A percentile compares a stretch with the other conserved stretches of the same genome.
Evolutionary conservation across 2,888 invertebrate species (phyloP).

Genomic region (Lasioglossum lativentre): DNA sequence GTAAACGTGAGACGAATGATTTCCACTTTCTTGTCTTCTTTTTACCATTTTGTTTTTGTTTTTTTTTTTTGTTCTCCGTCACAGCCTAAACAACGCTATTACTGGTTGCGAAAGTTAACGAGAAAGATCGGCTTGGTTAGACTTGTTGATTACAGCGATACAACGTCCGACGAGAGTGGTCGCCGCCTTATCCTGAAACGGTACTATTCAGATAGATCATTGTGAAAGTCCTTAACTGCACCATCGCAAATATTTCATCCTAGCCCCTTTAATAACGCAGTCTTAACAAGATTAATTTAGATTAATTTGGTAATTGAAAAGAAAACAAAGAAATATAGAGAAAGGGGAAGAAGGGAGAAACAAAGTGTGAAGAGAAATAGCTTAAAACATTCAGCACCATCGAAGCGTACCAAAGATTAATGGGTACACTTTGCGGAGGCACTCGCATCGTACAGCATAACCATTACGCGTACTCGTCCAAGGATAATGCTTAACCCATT

Average conservation of each 20-base stretch:
- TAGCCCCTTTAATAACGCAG: constrained; percentile 45
- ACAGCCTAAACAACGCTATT: constrained; percentile 52
- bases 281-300: constrained; percentile 41
- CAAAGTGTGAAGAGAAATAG: constrained; percentile 4
- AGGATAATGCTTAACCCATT: not conserved
- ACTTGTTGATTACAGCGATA: constrained; percentile 25
- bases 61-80: constrained; percentile 32
- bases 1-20: constrained; percentile 33
- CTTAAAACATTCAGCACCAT: constrained; percentile 36
- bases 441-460: not conserved
- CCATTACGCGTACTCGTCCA: not conserved
- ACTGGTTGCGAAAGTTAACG: constrained; percentile 12
- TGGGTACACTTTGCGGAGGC: not conserved
- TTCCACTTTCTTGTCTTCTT: not conserved
- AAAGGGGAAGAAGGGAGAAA: not conserved
- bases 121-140: constrained; percentile 9
- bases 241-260: constrained; percentile 40
- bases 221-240: constrained; percentile 56
- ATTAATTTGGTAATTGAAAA: constrained; percentile 20
- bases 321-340: not conserved
- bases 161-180: constrained; percentile 7
- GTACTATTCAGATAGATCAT: constrained; percentile 10
- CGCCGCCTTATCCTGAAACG: not conserved
- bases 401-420: not conserved
- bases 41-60: not conserved